Percentiles rank a stretch among this genome's conserved stretches.
Evolutionary conservation across 2,797 vertebrate genomes (phyloP).

Genomic region (Poeciliopsis paucimaculata): DNA sequence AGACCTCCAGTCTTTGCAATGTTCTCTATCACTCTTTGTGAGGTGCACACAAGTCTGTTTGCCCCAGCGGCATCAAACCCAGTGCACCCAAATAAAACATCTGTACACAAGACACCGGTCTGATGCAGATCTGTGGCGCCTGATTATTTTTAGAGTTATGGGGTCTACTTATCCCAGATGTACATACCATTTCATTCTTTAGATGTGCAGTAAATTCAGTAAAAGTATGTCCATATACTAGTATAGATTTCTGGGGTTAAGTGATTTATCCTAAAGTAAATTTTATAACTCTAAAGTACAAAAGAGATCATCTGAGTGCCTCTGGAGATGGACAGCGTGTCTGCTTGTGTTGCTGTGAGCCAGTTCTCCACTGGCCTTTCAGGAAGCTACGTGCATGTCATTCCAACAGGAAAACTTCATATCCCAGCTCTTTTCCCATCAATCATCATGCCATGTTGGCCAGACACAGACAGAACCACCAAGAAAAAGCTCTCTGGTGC

Average conservation of each 20-base stretch:
- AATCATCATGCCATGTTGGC: slow-evolving; percentile 72
- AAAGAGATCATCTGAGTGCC: slow-evolving; percentile 55
- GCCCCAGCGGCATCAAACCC: slow-evolving; percentile 58
- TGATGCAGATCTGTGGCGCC: slow-evolving; percentile 20
- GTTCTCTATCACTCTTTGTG: slow-evolving; percentile 57
- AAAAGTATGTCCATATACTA: slow-evolving; percentile 6
- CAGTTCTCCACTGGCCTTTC: slow-evolving; percentile 73
- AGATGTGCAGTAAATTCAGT: slow-evolving; percentile 31
- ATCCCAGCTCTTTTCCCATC: slow-evolving; percentile 73
- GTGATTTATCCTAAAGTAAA: slow-evolving; percentile 29
- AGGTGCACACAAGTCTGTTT: slow-evolving; percentile 63
- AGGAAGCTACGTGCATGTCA: slow-evolving; percentile 77
- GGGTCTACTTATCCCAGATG: slow-evolving; percentile 22
- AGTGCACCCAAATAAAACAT: slow-evolving; percentile 40
- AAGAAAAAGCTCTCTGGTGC: slow-evolving; percentile 73
- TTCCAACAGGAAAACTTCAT: slow-evolving; percentile 78
- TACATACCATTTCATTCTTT: slow-evolving; percentile 44
- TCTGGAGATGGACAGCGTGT: slow-evolving; percentile 73
- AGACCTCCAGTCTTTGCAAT: slow-evolving; percentile 61
- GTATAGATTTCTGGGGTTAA: slow-evolving; percentile 11
- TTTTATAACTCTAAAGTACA: slow-evolving; percentile 25
- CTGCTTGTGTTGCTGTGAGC: slow-evolving; percentile 64
- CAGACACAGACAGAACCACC: slow-evolving; percentile 69
- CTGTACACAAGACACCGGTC: slow-evolving; percentile 30
- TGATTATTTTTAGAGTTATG: slow-evolving; percentile 22